Conservation (phyloP, 2,113 vertebrate genomes). For the Tachuris rubrigastra region DNA sequence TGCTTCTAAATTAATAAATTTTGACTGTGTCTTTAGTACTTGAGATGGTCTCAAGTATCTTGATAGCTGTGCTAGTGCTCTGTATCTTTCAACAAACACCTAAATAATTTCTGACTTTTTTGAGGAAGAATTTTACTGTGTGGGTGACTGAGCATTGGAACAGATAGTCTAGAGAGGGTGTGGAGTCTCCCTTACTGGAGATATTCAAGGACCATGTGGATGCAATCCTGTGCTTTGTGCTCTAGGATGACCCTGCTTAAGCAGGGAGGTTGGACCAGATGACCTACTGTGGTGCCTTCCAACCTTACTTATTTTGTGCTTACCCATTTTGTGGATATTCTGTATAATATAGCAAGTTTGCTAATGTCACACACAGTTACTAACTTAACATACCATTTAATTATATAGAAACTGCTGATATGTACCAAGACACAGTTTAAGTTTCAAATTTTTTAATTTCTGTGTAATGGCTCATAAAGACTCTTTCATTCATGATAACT, state of each 20-base stretch:
- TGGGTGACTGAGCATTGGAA: rapidly evolving
- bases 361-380: background rate
- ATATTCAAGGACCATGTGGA: background rate
- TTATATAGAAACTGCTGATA: background rate
- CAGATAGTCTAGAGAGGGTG: background rate
- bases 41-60: background rate
- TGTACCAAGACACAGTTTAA: background rate
- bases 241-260: background rate
- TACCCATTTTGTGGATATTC: background rate
- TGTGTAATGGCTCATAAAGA: background rate
- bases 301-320: background rate
- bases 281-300: background rate
- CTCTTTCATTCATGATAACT: background rate
- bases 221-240: background rate
- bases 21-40: background rate
- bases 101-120: background rate
- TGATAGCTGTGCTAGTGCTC: background rate
- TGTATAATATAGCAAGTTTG: background rate
- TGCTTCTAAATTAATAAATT: background rate
- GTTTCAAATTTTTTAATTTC: background rate
- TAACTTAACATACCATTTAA: background rate
- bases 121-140: rapidly evolving
- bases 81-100: background rate
- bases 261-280: background rate
- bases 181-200: background rate